Evolutionary conservation across 2,797 vertebrate species (phyloP).

Genomic region (Sorex maritimensis): DNA sequence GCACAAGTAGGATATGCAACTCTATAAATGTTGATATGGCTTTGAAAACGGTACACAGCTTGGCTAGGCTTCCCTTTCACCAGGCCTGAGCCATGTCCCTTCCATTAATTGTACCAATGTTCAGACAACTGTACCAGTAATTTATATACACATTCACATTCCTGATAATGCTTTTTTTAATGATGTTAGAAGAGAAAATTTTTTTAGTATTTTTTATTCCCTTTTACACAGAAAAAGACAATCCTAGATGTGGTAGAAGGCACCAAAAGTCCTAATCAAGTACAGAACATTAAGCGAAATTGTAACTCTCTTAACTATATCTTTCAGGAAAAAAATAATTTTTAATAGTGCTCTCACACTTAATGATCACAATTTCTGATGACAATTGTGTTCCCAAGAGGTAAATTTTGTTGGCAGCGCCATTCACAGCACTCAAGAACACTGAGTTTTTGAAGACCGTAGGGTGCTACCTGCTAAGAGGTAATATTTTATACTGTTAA

Average conservation of each 20-base stretch:
- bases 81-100: not conserved
- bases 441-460: not conserved
- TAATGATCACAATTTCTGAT: slow-evolving; percentile 39
- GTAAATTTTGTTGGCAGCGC: not conserved
- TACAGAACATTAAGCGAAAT: not conserved
- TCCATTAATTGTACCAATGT: not conserved
- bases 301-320: not conserved
- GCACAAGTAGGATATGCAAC: not conserved
- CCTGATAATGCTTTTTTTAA: not conserved
- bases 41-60: not conserved
- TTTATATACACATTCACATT: not conserved
- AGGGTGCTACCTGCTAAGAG: slow-evolving; percentile 60
- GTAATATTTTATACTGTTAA: slow-evolving; percentile 45
- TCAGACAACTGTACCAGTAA: not conserved
- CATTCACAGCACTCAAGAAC: not conserved
- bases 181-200: no score
- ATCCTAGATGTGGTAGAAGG: not conserved
- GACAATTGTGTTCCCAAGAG: not conserved
- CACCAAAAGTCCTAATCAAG: slow-evolving; percentile 34
- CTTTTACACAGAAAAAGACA: not conserved
- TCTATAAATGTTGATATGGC: not conserved
- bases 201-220: not conserved
- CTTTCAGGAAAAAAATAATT: slow-evolving; percentile 5
- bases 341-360: not conserved
- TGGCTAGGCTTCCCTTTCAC: not conserved